These are phyloP conservation scores for Lates calcarifer DNA, from an alignment of 2,113 vertebrate genomes.

Conservation along the genomic window DNA sequence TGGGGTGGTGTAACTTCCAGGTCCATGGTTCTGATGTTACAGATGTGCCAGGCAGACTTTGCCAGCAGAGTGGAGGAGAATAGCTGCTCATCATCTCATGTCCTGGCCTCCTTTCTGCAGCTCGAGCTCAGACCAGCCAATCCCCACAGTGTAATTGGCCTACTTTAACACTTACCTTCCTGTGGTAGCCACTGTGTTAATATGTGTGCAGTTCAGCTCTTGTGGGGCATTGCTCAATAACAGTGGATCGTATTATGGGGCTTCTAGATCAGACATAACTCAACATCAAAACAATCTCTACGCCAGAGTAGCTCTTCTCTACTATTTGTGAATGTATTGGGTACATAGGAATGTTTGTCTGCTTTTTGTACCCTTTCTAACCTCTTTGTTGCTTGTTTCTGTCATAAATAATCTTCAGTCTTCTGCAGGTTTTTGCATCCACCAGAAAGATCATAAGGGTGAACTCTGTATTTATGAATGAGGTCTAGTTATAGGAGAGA, in stretches of 20 bases:
- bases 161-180: constrained; percentile 79
- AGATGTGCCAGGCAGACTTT: constrained; percentile 58
- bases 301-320: not conserved
- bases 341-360: not conserved
- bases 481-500: constrained; percentile 34
- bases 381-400: not conserved
- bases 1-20: constrained; percentile 60
- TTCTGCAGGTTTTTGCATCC: not conserved
- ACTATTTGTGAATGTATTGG: not conserved
- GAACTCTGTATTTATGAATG: constrained; percentile 48
- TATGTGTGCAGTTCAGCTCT: constrained; percentile 38
- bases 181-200: constrained; percentile 41
- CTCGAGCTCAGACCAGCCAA: constrained; percentile 67
- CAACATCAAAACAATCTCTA: not conserved
- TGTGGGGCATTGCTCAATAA: not conserved
- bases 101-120: constrained; percentile 78
- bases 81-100: constrained; percentile 71
- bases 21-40: constrained; percentile 58
- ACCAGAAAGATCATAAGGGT: constrained; percentile 1
- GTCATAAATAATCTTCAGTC: not conserved
- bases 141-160: constrained; percentile 79
- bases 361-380: not conserved
- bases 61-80: constrained; percentile 63
- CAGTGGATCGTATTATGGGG: constrained; percentile 24
- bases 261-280: not conserved